These are phyloP conservation scores for Stegophylla sp. DNA, from an alignment of 2,888 invertebrate genomes.

Conservation along the genomic window DNA sequence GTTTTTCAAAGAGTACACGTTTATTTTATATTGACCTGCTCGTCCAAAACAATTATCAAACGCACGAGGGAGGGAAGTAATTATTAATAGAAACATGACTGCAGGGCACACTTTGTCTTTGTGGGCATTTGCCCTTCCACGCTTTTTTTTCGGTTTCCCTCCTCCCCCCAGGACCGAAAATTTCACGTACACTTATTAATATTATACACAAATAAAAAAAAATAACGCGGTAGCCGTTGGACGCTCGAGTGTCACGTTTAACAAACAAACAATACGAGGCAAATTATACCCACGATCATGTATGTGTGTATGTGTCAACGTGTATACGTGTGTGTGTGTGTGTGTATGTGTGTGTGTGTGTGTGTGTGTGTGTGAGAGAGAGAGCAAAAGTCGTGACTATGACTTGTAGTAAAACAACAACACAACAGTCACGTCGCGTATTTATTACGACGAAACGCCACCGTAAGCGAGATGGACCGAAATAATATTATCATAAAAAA, in stretches of 20 bases:
- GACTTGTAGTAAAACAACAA: neutral
- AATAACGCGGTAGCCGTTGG: neutral
- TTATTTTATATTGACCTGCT: conserved; percentile 13
- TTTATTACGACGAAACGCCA: neutral
- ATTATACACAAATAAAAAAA: neutral
- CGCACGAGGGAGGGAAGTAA: neutral
- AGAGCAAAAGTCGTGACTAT: neutral
- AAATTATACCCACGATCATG: conserved; percentile 4
- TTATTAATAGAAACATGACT: conserved; percentile 21
- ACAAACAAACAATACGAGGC: conserved; percentile 24
- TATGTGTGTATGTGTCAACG: too few species aligned
- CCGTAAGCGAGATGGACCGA: neutral
- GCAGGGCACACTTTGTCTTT: too few species aligned
- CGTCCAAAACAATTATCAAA: conserved; percentile 34
- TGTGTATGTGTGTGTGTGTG: too few species aligned
- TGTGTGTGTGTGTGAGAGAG: too few species aligned
- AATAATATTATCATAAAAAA: neutral
- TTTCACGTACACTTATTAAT: neutral
- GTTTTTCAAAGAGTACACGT: neutral
- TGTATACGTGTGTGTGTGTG: too few species aligned
- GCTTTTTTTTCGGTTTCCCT: neutral
- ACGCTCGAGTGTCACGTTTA: neutral
- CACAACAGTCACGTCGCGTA: conserved; percentile 3
- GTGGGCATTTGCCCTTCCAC: neutral
- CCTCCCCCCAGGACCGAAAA: neutral